Evolutionary conservation across 1,140 invertebrate genomes (phyloP).

Genomic region (Zaprionus inermis): DNA sequence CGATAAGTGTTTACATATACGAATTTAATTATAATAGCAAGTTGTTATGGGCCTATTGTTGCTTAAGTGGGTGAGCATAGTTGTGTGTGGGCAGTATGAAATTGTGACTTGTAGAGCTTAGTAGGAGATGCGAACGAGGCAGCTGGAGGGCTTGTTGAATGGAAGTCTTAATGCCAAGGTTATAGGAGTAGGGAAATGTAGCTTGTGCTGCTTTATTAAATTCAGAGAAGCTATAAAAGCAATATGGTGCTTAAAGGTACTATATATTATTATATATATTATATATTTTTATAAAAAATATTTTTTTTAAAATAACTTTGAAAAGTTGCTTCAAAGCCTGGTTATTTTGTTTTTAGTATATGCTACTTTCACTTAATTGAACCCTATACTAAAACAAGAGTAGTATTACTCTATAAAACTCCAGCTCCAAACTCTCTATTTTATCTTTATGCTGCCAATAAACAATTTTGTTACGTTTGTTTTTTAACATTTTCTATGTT

Average conservation of each 20-base stretch:
- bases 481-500: neutral
- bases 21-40: conserved; percentile 45
- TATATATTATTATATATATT: no score
- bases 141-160: neutral
- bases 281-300: no score
- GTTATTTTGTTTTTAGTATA: no score
- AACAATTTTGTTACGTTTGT: neutral
- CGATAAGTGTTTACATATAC: conserved; percentile 19
- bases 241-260: no score
- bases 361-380: neutral
- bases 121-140: neutral
- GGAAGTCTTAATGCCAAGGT: neutral
- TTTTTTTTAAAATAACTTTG: no score
- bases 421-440: neutral
- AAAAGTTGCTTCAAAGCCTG: no score
- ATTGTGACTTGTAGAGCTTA: neutral
- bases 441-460: neutral
- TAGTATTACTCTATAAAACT: neutral
- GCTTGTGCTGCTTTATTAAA: no score
- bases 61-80: conserved; percentile 20
- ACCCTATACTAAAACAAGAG: neutral
- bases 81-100: neutral
- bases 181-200: no score
- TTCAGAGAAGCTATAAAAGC: no score
- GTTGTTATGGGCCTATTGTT: conserved; percentile 13